phyloP scores from a whole-genome alignment of 2,113 vertebrate species.

The Ellobius talpinus region DNA sequence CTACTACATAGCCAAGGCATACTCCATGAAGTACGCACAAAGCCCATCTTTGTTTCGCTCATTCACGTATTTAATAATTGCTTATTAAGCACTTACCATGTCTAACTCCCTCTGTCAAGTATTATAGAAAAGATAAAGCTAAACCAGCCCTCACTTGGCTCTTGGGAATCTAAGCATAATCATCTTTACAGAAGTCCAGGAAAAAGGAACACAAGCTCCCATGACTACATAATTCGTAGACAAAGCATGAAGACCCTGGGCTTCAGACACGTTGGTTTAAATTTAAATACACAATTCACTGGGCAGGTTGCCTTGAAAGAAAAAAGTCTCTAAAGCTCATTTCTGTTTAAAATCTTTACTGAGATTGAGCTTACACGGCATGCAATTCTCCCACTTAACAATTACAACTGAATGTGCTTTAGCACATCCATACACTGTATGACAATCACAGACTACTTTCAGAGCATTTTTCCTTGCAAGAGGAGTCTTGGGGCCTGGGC shows the following conservation, averaged over 20 bases:
- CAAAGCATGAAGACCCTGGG: neutral
- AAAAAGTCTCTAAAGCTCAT: neutral
- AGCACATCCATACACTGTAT: neutral
- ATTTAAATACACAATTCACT: neutral
- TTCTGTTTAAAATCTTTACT: conserved; percentile 12
- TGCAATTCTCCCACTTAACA: neutral
- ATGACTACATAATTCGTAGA: neutral
- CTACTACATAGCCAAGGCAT: neutral
- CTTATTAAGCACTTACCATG: neutral
- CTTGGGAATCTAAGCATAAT: neutral
- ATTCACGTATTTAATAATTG: neutral
- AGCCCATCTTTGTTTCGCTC: neutral
- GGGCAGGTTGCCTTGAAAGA: neutral
- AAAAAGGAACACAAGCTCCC: neutral
- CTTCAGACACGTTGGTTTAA: neutral
- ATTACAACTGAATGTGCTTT: neutral
- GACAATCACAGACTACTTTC: neutral
- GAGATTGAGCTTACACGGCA: neutral
- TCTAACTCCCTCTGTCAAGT: neutral
- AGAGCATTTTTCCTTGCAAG: neutral
- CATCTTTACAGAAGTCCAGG: conserved; percentile 12
- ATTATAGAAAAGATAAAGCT: neutral
- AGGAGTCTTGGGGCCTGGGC: neutral
- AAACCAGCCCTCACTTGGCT: neutral
- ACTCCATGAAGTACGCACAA: neutral